phyloP scores from a whole-genome alignment of 2,113 vertebrate genomes.

The Mobula hypostoma region DNA sequence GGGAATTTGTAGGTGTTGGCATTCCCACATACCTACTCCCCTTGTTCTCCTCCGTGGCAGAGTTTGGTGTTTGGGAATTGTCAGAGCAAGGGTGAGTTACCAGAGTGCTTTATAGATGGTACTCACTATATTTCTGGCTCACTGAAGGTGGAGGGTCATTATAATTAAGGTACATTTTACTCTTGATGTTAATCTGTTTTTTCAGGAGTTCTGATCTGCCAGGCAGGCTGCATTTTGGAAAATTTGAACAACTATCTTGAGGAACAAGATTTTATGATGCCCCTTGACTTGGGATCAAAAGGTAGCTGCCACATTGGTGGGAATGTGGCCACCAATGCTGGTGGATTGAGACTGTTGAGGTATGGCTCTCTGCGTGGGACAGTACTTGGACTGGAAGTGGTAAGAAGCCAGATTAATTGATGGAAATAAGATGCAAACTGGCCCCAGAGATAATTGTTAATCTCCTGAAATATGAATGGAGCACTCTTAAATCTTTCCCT shows the following conservation, averaged over 20 bases:
- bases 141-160: too few relatives aligned
- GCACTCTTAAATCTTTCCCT: background rate
- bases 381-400: constrained; percentile 86
- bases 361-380: constrained; percentile 84
- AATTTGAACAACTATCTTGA: constrained; percentile 70
- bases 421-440: background rate
- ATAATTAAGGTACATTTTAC: background rate
- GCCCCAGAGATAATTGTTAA: background rate
- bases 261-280: constrained; percentile 74
- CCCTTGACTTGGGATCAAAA: constrained; percentile 87
- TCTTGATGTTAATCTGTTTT: background rate
- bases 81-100: too few relatives aligned
- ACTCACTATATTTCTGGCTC: too few relatives aligned
- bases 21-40: too few relatives aligned
- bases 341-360: constrained; percentile 77
- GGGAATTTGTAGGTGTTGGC: too few relatives aligned
- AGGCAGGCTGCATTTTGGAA: constrained; percentile 86
- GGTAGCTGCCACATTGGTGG: constrained; percentile 95
- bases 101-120: too few relatives aligned
- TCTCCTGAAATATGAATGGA: background rate
- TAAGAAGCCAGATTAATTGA: constrained; percentile 51
- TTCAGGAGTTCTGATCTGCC: constrained; percentile 81
- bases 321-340: constrained; percentile 87
- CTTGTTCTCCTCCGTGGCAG: too few relatives aligned
- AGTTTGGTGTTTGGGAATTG: too few relatives aligned